Conservation (phyloP, 2,888 invertebrate species). For the Odontomyia ornata region DNA sequence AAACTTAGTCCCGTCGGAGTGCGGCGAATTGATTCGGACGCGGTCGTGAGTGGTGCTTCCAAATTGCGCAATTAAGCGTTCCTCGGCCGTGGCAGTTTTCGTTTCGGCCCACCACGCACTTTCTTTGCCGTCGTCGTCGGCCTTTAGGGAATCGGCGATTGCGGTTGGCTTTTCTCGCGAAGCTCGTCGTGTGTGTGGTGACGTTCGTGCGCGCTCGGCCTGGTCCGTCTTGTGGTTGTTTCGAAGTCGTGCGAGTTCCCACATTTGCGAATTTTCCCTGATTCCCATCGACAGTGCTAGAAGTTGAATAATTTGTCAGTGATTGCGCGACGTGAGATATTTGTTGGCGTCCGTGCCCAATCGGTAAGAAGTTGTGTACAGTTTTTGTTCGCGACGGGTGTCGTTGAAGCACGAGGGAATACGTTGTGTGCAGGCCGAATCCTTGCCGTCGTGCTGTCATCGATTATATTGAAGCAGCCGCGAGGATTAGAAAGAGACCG, state of each 20-base stretch:
- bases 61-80: slow-evolving; percentile 35
- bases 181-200: background rate
- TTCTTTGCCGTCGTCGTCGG: slow-evolving; percentile 20
- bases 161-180: background rate
- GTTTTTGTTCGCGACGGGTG: background rate
- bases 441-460: slow-evolving; percentile 9
- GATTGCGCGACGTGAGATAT: background rate
- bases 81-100: background rate
- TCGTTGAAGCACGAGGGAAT: background rate
- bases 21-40: background rate
- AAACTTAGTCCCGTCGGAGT: background rate
- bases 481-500: background rate
- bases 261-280: background rate
- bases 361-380: background rate
- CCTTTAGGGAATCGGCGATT: slow-evolving; percentile 1
- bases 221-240: background rate
- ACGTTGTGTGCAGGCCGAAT: background rate
- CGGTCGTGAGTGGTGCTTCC: background rate
- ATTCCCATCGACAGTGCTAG: background rate
- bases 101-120: slow-evolving; percentile 23
- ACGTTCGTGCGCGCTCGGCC: background rate
- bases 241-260: background rate
- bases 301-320: background rate
- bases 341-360: background rate
- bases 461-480: background rate